Conservation (phyloP, 2,888 invertebrate species). For the Deladenus siricidicola region DNA sequence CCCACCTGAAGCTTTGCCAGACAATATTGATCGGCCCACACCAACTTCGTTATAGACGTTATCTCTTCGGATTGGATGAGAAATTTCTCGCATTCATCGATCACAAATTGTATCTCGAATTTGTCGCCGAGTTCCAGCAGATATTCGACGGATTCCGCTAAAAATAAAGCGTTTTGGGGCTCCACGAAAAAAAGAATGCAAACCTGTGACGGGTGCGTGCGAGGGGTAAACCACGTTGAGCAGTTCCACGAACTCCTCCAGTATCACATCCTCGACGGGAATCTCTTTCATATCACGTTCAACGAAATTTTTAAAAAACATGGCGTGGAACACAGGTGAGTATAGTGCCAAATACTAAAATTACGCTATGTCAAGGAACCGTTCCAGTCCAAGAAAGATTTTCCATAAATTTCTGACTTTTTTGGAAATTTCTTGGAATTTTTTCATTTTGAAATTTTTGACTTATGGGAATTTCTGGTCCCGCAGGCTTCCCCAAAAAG, state of each 20-base stretch:
- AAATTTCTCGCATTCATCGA: constrained; percentile 53
- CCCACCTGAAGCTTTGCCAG: constrained; percentile 44
- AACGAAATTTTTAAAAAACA: constrained; percentile 46
- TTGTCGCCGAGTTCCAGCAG: constrained; percentile 55
- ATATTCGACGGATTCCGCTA: constrained; percentile 55
- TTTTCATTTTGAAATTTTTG: too few species aligned
- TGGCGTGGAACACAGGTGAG: constrained; percentile 48
- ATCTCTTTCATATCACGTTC: constrained; percentile 45
- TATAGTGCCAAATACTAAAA: constrained; percentile 49
- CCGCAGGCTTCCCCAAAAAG: too few species aligned
- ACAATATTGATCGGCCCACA: constrained; percentile 50
- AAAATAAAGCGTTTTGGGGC: constrained; percentile 24
- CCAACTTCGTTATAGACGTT: constrained; percentile 44
- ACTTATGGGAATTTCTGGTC: too few species aligned
- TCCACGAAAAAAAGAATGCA: neutral
- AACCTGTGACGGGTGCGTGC: constrained; percentile 54
- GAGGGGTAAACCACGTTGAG: constrained; percentile 56
- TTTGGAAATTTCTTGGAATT: too few species aligned
- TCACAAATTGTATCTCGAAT: constrained; percentile 55
- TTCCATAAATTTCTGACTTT: too few species aligned
- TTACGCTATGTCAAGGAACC: too few species aligned
- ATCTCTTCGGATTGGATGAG: constrained; percentile 33
- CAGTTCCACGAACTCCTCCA: constrained; percentile 54
- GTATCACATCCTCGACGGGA: constrained; percentile 35
- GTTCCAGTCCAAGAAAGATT: too few species aligned